Base-by-base conservation (phyloP, 2,113 vertebrate genomes). In the Echinops telfairi region DNA sequence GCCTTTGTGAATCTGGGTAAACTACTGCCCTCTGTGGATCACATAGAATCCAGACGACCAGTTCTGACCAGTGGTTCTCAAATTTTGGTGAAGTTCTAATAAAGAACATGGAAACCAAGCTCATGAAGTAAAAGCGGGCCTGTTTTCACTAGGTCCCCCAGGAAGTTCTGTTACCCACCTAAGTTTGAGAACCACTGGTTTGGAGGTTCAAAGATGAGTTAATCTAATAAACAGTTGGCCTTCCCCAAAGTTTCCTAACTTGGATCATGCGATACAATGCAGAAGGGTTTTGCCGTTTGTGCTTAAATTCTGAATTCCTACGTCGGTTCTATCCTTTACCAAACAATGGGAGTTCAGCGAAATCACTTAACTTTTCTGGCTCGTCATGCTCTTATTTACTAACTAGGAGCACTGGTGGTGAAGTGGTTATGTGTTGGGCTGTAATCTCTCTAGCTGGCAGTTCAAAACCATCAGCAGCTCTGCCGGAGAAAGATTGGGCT, bases 81-180 rank as follows among this genome's bases (percentile, higher is more conserved):
- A 87, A 90, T 86, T 90, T 93, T 68, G 70, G 15, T 86, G 7
- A 14, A 77, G 20, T 81, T 25, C 23, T 92, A 88, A 88, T 70
- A 40, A 92, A 73, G 20, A 88, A 47, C 17, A 77, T 16, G 27
- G 23, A 5, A 79, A 58, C 15, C 0, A 36, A 31, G 93, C 62
- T 79, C n/a, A 53, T 2, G 47, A 86, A 86, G 83, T 25, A 83
- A 23, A 10, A 47, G 2, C 25, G 10, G 17, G 36, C 6, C 40
- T 33, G 91, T 14, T 38, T 86, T 86, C 88, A 88, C 22, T 33
- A 83, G 62, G 22, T 70, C 36, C 2, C 15, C 20, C 20, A 81
- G 76, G 70, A 20, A 4, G 83, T 75, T 77, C 36, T 89, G 62
- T 82, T 83, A 83, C 1, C n/a, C 20, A 76, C 10, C 4, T 43